These are phyloP conservation scores for Embiotoca jacksoni DNA, from an alignment of 2,113 vertebrate species.

Conservation along the genomic window DNA sequence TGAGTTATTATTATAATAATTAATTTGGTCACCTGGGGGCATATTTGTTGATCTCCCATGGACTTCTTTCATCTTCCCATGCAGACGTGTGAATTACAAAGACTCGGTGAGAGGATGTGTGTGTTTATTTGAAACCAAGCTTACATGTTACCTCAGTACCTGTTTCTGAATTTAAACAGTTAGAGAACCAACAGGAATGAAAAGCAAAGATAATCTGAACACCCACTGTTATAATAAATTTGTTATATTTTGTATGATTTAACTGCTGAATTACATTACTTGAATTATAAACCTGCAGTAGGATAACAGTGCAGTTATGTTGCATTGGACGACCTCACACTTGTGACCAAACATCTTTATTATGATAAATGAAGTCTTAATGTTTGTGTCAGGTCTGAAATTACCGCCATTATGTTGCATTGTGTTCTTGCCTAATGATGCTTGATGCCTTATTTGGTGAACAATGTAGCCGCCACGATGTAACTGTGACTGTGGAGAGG, in stretches of 20 bases:
- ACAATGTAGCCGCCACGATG: conserved; percentile 23
- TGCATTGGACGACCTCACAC: neutral
- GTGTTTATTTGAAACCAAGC: neutral
- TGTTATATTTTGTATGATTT: neutral
- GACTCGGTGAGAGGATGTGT: neutral
- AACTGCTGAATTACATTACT: neutral
- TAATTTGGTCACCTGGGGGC: conserved; percentile 21
- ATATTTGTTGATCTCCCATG: conserved; percentile 15
- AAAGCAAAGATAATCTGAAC: neutral
- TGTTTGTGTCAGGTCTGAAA: conserved; percentile 60
- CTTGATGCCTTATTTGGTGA: conserved; percentile 39
- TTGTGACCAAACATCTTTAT: conserved; percentile 37
- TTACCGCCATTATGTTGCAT: conserved; percentile 53
- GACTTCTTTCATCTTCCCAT: conserved; percentile 26
- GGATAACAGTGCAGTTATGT: neutral
- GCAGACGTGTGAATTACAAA: conserved; percentile 7
- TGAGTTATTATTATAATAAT: conserved; percentile 44
- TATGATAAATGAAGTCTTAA: conserved; percentile 64
- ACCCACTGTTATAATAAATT: neutral
- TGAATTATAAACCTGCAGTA: conserved; percentile 6
- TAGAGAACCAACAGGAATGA: neutral
- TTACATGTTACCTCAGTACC: neutral
- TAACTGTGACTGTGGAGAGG: conserved; percentile 33
- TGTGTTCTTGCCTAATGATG: conserved; percentile 56
- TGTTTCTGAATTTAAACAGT: conserved; percentile 5